Percentiles rank a stretch among this genome's conserved stretches.
Evolutionary conservation across 1,140 invertebrate genomes (phyloP).

Genomic region (Proctacanthus coquilletti): DNA sequence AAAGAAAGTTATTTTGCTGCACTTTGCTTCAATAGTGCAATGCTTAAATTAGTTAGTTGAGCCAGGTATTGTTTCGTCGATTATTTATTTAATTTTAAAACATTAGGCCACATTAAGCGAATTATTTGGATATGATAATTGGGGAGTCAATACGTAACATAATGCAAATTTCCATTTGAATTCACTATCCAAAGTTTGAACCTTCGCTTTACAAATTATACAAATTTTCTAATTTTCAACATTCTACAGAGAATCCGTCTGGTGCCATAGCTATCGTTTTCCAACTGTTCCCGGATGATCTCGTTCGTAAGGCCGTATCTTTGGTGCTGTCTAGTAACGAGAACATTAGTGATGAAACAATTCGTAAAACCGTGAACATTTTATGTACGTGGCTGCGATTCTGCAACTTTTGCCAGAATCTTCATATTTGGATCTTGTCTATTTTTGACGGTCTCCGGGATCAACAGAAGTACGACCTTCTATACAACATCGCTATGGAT

Average conservation of each 20-base stretch:
- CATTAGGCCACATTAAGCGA: too few relatives aligned
- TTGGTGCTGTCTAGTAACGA: slow-evolving; percentile 24
- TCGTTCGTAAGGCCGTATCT: slow-evolving; percentile 31
- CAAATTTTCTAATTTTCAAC: not conserved
- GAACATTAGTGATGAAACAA: slow-evolving; percentile 27
- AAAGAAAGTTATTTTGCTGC: too few relatives aligned
- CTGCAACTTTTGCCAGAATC: slow-evolving; percentile 33
- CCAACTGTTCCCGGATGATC: slow-evolving; percentile 29
- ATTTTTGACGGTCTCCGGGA: slow-evolving; percentile 35
- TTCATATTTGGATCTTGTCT: slow-evolving; percentile 35
- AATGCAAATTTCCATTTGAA: too few relatives aligned
- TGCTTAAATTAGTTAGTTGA: too few relatives aligned
- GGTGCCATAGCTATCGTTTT: slow-evolving; percentile 39
- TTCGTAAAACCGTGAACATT: slow-evolving; percentile 31
- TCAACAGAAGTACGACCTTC: slow-evolving; percentile 32
- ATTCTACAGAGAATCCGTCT: slow-evolving; percentile 28
- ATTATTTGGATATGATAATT: too few relatives aligned
- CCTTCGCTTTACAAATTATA: too few relatives aligned
- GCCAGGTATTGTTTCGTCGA: too few relatives aligned
- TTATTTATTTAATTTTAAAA: too few relatives aligned
- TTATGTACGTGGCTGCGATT: slow-evolving; percentile 35
- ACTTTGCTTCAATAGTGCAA: too few relatives aligned
- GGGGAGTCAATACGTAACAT: too few relatives aligned
- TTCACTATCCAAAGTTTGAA: too few relatives aligned
- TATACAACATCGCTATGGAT: slow-evolving; percentile 33